A percentile compares a stretch with the other conserved stretches of the same genome.
These are phyloP conservation scores for Schizotus pectinicornis DNA, from an alignment of 2,888 invertebrate species.

Conservation along the genomic window DNA sequence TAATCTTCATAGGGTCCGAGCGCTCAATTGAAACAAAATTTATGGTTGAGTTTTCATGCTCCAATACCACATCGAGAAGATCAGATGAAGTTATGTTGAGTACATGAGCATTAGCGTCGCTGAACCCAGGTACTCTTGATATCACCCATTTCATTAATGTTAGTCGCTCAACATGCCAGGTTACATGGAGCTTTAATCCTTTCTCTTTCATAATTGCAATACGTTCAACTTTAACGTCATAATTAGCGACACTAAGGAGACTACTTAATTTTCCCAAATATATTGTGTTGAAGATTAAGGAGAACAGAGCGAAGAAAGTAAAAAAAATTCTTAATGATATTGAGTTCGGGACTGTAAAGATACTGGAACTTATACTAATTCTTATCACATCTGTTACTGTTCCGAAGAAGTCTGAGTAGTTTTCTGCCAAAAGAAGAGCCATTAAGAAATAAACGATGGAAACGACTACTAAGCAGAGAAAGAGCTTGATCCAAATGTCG, in stretches of 20 bases:
- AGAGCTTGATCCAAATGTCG: conserved; percentile 22
- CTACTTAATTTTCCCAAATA: conserved; percentile 38
- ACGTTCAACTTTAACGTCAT: conserved; percentile 22
- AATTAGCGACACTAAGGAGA: conserved; percentile 27
- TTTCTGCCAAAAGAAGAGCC: background rate
- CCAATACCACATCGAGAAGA: background rate
- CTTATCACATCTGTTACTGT: background rate
- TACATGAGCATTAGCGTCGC: background rate
- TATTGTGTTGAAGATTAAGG: conserved; percentile 30
- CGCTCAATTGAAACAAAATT: conserved; percentile 7
- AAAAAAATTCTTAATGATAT: conserved; percentile 26
- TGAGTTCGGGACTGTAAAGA: background rate
- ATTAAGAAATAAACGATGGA: conserved; percentile 6
- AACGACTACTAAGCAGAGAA: conserved; percentile 1
- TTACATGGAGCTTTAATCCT: background rate
- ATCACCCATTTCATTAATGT: background rate
- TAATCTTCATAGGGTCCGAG: conserved; percentile 8
- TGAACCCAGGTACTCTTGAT: background rate
- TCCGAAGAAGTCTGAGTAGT: background rate
- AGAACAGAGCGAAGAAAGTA: conserved; percentile 27
- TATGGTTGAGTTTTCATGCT: conserved; percentile 1
- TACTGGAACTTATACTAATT: background rate
- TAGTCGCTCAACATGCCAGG: conserved; percentile 15
- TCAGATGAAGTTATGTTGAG: background rate
- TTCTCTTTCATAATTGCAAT: background rate